Percentiles rank a stretch among this genome's conserved stretches.
phyloP scores from a whole-genome alignment of 2,797 vertebrate genomes.

The Spinus olivaceus region DNA sequence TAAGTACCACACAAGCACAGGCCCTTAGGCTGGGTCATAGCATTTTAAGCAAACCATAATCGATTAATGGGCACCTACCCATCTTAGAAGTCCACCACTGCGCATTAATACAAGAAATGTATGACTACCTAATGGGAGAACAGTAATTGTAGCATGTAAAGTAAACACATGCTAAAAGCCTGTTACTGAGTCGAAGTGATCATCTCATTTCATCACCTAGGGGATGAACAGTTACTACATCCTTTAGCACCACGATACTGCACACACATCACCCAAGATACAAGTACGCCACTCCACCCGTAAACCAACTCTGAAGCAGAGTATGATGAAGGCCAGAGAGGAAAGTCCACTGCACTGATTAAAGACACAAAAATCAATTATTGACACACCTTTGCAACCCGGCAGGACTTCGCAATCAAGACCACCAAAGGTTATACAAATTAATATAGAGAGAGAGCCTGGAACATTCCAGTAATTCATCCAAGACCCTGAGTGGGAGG shows the following conservation, averaged over 20 bases:
- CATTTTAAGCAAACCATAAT: background rate
- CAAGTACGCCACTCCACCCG: background rate
- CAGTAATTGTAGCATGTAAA: background rate
- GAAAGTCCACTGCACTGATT: background rate
- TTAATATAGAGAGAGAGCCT: background rate
- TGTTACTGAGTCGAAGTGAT: background rate
- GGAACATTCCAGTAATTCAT: constrained; percentile 39
- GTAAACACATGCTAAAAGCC: background rate
- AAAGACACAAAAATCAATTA: background rate
- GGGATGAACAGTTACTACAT: background rate
- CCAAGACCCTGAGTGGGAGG: background rate
- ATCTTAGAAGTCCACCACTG: background rate
- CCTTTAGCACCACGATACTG: background rate
- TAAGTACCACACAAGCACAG: background rate
- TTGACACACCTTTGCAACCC: background rate
- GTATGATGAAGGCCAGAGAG: background rate
- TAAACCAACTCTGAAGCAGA: background rate
- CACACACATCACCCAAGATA: background rate
- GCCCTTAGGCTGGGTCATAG: background rate
- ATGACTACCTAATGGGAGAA: background rate
- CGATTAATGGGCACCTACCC: background rate
- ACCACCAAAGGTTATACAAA: background rate
- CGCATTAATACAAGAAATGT: background rate
- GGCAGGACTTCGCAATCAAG: background rate
- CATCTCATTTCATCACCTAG: background rate